Conservation (phyloP, 2,797 vertebrate genomes). For the Odontamblyopus rebecca region DNA sequence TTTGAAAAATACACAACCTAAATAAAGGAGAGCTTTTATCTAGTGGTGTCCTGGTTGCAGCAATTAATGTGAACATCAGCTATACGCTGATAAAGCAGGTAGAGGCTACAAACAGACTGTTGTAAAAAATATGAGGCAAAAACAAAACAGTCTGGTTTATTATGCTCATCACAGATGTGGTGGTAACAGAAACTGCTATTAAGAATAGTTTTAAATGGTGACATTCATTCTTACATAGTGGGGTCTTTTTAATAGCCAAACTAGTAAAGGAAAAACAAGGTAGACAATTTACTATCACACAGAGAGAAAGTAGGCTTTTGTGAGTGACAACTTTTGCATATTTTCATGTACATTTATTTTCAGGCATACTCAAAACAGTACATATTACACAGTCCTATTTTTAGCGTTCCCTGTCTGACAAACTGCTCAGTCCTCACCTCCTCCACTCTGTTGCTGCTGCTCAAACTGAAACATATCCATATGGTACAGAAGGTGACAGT, state of each 20-base stretch:
- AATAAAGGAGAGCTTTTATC: conserved; percentile 2
- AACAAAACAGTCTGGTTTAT: neutral
- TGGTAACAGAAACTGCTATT: neutral
- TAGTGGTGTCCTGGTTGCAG: neutral
- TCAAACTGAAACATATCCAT: neutral
- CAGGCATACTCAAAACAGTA: neutral
- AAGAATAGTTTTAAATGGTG: neutral
- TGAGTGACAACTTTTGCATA: too few relatives aligned
- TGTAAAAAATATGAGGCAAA: neutral
- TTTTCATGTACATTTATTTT: neutral
- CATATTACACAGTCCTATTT: conserved; percentile 5
- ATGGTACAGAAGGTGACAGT: neutral
- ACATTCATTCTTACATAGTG: too few relatives aligned
- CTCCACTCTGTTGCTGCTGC: conserved; percentile 9
- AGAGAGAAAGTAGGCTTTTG: too few relatives aligned
- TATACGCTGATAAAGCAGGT: neutral
- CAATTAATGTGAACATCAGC: conserved; percentile 3
- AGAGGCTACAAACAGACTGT: neutral
- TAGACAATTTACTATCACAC: too few relatives aligned
- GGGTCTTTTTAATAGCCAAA: too few relatives aligned
- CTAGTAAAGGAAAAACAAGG: too few relatives aligned
- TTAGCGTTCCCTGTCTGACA: conserved; percentile 6
- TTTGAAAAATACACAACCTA: neutral
- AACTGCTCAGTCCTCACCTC: conserved; percentile 7
- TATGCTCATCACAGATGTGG: neutral